phyloP scores from a whole-genome alignment of 2,113 vertebrate genomes.

The Coptodon bakossiorum region DNA sequence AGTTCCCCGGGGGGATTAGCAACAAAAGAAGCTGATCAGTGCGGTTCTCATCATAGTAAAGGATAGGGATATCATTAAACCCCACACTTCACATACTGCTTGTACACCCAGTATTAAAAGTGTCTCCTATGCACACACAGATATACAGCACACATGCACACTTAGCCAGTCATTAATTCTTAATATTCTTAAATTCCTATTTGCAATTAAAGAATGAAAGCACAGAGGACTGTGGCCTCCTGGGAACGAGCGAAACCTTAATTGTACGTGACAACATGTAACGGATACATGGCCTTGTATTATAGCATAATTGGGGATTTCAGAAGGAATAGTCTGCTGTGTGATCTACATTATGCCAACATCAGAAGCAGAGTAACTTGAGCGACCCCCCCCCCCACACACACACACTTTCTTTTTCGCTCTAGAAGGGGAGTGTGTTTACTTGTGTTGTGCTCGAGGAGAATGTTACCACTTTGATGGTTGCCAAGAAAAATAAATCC shows the following conservation, averaged over 20 bases:
- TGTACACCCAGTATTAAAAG: background rate
- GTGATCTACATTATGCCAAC: constrained; percentile 5
- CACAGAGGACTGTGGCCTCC: constrained; percentile 30
- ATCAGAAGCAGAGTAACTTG: background rate
- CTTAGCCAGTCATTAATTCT: constrained; percentile 31
- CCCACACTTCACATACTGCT: background rate
- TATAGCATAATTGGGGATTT: constrained; percentile 44
- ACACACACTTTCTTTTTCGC: background rate
- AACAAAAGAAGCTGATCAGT: constrained; percentile 46
- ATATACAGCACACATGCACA: background rate
- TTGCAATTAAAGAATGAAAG: constrained; percentile 54
- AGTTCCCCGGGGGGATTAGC: constrained; percentile 45
- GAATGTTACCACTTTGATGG: constrained; percentile 49
- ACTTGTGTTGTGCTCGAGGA: constrained; percentile 37
- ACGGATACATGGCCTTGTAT: constrained; percentile 28
- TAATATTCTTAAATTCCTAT: constrained; percentile 58
- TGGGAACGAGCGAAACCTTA: constrained; percentile 42
- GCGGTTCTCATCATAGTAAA: constrained; percentile 9
- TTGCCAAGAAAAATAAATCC: constrained; percentile 46
- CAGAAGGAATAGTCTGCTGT: constrained; percentile 1
- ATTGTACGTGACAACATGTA: constrained; percentile 51
- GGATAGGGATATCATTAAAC: constrained; percentile 28
- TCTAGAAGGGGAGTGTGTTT: constrained; percentile 10
- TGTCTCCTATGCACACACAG: background rate
- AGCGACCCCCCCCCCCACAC: background rate